A percentile compares a stretch with the other conserved stretches of the same genome.
Evolutionary conservation across 2,797 vertebrate genomes (phyloP).

Genomic region (Silurus lanzhouensis): DNA sequence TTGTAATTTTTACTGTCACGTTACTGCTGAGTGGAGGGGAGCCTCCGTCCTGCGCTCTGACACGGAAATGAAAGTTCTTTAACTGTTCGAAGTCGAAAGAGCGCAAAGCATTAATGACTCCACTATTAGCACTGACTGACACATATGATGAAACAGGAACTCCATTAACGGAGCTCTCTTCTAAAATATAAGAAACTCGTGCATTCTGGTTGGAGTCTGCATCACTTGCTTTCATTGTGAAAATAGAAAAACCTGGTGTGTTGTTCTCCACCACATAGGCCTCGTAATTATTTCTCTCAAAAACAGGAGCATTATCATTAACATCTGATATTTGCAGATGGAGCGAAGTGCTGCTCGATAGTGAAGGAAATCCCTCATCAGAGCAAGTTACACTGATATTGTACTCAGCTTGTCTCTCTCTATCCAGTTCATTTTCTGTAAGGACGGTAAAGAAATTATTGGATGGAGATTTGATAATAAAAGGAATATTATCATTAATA

Average conservation of each 20-base stretch:
- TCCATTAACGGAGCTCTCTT: not conserved
- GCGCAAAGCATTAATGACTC: too few species aligned
- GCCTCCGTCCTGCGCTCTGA: too few species aligned
- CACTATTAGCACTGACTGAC: too few species aligned
- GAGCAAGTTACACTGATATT: constrained; percentile 70
- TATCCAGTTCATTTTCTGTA: constrained; percentile 42
- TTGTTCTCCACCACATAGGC: constrained; percentile 44
- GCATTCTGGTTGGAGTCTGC: constrained; percentile 47
- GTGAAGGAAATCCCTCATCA: constrained; percentile 67
- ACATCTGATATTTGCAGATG: constrained; percentile 69
- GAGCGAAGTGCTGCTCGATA: constrained; percentile 62
- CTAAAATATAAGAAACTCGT: constrained; percentile 47
- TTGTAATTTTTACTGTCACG: too few species aligned
- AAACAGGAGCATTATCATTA: constrained; percentile 74
- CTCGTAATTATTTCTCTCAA: not conserved
- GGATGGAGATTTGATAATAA: not conserved
- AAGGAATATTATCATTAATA: constrained; percentile 21
- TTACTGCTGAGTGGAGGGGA: too few species aligned
- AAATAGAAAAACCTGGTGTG: constrained; percentile 28
- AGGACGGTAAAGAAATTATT: constrained; percentile 50
- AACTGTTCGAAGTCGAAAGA: too few species aligned
- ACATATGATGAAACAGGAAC: too few species aligned
- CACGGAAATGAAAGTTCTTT: too few species aligned
- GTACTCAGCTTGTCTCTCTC: constrained; percentile 70
- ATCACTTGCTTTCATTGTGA: constrained; percentile 1